Percentiles rank a stretch among this genome's conserved stretches.
Conservation (phyloP, 53 echinoderm and acorn worm genomes). For the Crossaster papposus region DNA sequence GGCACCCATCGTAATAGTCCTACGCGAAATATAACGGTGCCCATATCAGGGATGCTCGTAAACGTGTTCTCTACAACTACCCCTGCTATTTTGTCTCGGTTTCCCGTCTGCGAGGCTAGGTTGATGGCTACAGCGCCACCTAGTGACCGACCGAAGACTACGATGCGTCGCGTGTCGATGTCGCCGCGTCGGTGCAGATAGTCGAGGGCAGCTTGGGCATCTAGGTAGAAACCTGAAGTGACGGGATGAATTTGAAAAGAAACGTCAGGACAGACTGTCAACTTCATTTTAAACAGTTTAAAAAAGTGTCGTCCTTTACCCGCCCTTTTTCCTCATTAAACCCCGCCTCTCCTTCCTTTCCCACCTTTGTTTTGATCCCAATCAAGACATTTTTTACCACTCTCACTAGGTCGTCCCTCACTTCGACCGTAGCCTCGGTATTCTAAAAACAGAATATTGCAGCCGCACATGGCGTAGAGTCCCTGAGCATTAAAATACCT, state of each 20-base stretch:
- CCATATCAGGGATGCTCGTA: conserved; percentile 93
- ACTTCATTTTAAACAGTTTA: not conserved
- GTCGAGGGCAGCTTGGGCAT: conserved; percentile 86
- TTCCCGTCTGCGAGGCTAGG: conserved; percentile 67
- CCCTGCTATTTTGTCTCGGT: conserved; percentile 70
- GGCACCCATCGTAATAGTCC: conserved; percentile 82
- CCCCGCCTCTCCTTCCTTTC: not conserved
- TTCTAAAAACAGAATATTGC: conserved; percentile 90
- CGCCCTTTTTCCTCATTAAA: not conserved
- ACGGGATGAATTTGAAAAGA: not conserved
- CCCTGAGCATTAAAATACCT: conserved; percentile 79
- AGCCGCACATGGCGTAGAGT: conserved; percentile 79
- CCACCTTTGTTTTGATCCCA: not conserved
- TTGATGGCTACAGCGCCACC: conserved; percentile 93
- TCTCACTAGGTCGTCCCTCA: conserved; percentile 77
- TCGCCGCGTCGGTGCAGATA: conserved; percentile 88
- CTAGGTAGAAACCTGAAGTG: conserved; percentile 79
- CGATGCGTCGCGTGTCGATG: conserved; percentile 79
- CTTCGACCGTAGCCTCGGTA: conserved; percentile 92
- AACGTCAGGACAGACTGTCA: not conserved
- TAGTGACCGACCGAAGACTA: conserved; percentile 92
- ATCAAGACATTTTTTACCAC: conserved; percentile 54
- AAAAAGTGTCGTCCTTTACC: not conserved
- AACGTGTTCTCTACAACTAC: conserved; percentile 94
- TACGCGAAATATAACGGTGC: conserved; percentile 68